Conservation (phyloP, 1,140 invertebrate species). For the Laupala kohalensis region DNA sequence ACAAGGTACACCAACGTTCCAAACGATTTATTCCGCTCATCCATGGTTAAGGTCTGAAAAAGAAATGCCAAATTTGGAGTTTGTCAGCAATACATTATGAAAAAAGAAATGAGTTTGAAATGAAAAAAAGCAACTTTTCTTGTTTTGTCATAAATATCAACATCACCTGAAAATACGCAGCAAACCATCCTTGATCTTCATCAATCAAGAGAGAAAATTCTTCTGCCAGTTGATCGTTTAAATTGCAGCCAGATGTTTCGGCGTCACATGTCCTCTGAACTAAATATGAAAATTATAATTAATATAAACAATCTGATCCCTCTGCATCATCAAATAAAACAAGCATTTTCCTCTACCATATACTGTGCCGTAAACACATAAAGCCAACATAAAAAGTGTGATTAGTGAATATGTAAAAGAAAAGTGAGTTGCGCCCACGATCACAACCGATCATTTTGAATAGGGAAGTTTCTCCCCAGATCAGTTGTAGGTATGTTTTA, state of each 20-base stretch:
- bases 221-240: neutral
- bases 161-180: neutral
- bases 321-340: too few species aligned
- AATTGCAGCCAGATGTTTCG: neutral
- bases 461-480: too few species aligned
- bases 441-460: too few species aligned
- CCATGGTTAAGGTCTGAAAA: neutral
- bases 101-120: neutral
- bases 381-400: too few species aligned
- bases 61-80: neutral
- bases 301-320: too few species aligned
- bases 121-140: neutral
- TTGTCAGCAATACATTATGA: neutral
- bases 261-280: neutral
- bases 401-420: too few species aligned
- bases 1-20: constrained; percentile 14
- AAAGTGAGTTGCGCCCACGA: too few species aligned
- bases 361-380: too few species aligned
- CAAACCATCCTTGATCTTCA: neutral
- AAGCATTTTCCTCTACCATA: too few species aligned
- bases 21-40: constrained; percentile 5
- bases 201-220: neutral
- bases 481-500: too few species aligned
- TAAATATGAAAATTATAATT: neutral
- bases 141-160: neutral